Evolutionary conservation across 2,797 vertebrate genomes (phyloP).

Genomic region (Paramormyrops hopkinsi): DNA sequence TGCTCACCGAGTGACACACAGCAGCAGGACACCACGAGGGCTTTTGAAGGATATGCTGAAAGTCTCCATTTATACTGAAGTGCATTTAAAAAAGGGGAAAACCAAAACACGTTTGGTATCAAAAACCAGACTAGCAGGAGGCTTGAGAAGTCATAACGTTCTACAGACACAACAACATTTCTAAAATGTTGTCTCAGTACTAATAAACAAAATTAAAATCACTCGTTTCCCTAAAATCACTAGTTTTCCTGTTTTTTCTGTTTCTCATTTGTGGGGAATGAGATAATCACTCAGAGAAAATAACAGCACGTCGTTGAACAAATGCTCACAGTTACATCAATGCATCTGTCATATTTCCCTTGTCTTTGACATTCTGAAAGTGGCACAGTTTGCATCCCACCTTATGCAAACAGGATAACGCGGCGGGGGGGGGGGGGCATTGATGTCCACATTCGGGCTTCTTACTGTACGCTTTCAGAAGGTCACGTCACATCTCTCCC

Average conservation of each 20-base stretch:
- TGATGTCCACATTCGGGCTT: neutral
- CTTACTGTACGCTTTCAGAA: neutral
- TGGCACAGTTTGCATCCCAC: neutral
- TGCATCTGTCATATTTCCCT: neutral
- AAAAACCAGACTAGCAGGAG: neutral
- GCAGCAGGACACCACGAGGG: neutral
- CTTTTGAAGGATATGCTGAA: neutral
- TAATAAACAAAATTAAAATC: neutral
- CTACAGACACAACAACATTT: neutral
- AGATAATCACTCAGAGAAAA: neutral
- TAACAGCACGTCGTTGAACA: neutral
- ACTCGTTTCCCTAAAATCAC: neutral
- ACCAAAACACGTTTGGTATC: neutral
- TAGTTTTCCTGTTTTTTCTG: neutral
- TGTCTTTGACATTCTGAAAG: neutral
- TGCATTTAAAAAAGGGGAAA: neutral
- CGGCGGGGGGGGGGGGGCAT: neutral
- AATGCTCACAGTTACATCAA: neutral
- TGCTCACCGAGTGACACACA: neutral
- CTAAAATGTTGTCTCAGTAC: neutral
- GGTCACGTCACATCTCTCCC: neutral
- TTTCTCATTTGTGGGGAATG: neutral
- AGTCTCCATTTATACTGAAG: neutral
- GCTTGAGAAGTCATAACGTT: neutral
- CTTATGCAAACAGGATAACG: neutral